Base-by-base conservation (phyloP, 2,888 invertebrate genomes). In the Sarcophaga rosellei region DNA sequence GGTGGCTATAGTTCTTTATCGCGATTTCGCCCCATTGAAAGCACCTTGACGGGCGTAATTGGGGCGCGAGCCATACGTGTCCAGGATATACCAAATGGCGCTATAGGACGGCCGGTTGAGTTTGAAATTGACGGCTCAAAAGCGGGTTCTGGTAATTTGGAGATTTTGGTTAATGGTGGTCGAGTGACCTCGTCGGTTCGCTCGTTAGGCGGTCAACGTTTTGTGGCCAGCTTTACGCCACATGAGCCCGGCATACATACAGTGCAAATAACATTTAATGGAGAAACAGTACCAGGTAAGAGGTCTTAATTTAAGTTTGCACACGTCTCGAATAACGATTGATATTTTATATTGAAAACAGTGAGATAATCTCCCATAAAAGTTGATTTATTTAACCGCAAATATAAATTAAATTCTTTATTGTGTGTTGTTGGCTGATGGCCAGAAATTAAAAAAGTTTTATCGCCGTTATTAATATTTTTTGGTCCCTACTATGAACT, bases 61-160 rank as follows among this genome's bases (percentile, higher is more conserved):
- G 98, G 99, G 93, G 97, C 98, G 84, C 95, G 95, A 91, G 96
- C 97, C 89, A 97, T 99, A 91, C 95, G 95, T 92, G 97, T 99
- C 77, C 97, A 97, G 90, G 96, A 95, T 84, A 96, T 98, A 89
- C 96, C 97, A 3, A 96, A 97, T 94, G 98, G 98, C 88, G 94
- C 96, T 73, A 95, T 99, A 78, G 98, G 98, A 88, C 96, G 97
- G 92, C 97, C 98, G 77, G 98, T 99, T 76, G 97, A 98, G 94
- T 99, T 99, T 94, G 98, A 98, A 94, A 99, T 99, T 93, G 99
- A 99, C 93, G 98, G 99, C 81, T 97, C 97, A 84, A 95, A 96
- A 88, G 99, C 99, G n/a, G 99, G 99, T 59, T 97, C 98, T 4
- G 99, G 99, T 20, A 98, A 99, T 93, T 94, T 99, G 88, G 99